Conservation (phyloP, 2,113 vertebrate genomes). For the Fulmarus glacialis region DNA sequence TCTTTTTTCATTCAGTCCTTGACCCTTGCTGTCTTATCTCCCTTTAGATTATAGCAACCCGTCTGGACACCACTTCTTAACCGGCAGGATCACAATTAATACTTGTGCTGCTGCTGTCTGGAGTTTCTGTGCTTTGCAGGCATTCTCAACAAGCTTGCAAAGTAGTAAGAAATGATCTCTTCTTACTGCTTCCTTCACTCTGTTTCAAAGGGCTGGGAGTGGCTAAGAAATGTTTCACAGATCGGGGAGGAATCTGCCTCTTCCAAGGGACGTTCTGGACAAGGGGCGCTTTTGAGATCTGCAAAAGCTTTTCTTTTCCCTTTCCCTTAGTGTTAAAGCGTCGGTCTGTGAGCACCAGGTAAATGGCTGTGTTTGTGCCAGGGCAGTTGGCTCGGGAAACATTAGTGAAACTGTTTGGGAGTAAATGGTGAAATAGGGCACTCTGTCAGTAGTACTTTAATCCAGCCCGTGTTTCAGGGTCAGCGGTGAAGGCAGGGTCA, state of each 20-base stretch:
- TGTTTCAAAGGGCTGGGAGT: background rate
- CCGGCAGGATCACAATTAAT: background rate
- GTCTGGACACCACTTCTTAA: background rate
- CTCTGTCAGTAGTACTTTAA: background rate
- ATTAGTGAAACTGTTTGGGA: background rate
- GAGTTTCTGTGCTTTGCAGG: background rate
- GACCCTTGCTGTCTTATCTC: constrained; percentile 17
- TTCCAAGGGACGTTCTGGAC: background rate
- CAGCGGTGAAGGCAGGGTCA: background rate
- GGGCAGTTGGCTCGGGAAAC: background rate
- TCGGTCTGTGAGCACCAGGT: background rate
- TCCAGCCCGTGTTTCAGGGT: background rate
- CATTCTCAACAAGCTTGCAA: background rate
- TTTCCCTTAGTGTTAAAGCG: background rate
- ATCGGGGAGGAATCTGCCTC: background rate
- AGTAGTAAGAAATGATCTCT: background rate
- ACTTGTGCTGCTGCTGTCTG: background rate
- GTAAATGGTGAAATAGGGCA: background rate
- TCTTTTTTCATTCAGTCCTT: background rate
- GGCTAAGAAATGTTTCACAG: background rate
- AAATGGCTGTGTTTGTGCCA: background rate
- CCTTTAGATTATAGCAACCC: background rate
- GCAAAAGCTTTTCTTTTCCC: background rate
- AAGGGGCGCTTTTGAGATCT: fast-evolving
- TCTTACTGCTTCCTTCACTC: background rate